Base-by-base conservation (phyloP, 35 echinoderm and acorn worm species). In the Apostichopus parvimensis region DNA sequence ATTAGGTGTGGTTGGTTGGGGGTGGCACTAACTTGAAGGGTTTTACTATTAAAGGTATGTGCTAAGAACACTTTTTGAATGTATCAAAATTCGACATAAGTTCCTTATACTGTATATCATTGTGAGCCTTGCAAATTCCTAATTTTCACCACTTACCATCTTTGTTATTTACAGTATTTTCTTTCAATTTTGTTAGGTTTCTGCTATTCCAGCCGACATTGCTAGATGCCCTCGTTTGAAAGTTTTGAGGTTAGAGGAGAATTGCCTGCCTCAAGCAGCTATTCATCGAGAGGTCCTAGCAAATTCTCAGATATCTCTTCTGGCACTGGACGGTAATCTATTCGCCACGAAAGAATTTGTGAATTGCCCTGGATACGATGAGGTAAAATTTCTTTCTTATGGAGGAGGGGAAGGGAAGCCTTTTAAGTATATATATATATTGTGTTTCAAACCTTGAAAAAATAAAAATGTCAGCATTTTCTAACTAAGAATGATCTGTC, bases 281-380 rank as follows among this genome's bases (percentile, higher is more conserved):
- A 53, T 98, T 5, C 86, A 94, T 58, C 65, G 59, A 68, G 93
- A 94, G 91, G 54, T 98, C 73, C 83, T 98, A 12, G 91, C 57
- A 52, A 91, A 95, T 9, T 98, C 96, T 10, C 52, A 92, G 10
- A 68, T 98, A 22, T 98, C 96, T n/a, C 80, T 95, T 1, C 72
- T 98, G 14, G 94, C 94, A 56, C 34, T 91, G 6, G 96, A 98
- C 15, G 96, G 96, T 6, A 98, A 98, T 60, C 77, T 95, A 9
- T 95, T 98, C 95, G 96, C 95, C 70, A 95, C 95, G 94, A 98
- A 98, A 93, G 92, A 98, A 82, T 82, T 82, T 82, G 79, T 20
- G 1, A 82, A 82, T 82, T 82, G 54, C 58, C 79, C 34, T 6
- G 94, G 94, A 61, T 95, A 95, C 71, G 94, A 95, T 55, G 90